A percentile compares a stretch with the other conserved stretches of the same genome.
Evolutionary conservation across 2,797 vertebrate genomes (phyloP).

Genomic region (Pseudotriccus pelzelni): DNA sequence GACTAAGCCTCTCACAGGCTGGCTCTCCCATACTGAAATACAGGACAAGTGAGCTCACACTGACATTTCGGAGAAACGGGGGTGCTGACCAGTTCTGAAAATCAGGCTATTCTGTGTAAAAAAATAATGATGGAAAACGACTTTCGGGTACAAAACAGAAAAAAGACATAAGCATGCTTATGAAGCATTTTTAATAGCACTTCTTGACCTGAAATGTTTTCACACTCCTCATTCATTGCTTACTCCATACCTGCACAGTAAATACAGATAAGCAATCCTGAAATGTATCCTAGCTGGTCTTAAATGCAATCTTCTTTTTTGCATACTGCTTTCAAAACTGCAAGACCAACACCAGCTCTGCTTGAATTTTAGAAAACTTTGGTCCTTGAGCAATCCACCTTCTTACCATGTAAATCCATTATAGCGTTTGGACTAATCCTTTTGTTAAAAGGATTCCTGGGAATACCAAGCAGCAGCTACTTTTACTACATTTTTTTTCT

Average conservation of each 20-base stretch:
- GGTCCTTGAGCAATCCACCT: neutral
- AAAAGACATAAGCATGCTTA: neutral
- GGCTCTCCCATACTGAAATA: neutral
- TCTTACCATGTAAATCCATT: slow-evolving; percentile 37
- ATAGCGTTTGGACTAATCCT: slow-evolving; percentile 1
- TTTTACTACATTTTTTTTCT: neutral
- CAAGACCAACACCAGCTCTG: neutral
- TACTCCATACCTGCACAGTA: neutral
- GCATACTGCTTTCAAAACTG: neutral
- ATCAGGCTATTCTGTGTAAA: neutral
- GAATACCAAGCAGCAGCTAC: neutral
- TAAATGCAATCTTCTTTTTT: neutral
- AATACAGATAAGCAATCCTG: neutral
- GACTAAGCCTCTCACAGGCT: neutral
- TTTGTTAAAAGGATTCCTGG: slow-evolving; percentile 25
- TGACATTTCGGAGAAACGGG: neutral
- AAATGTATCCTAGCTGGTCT: neutral
- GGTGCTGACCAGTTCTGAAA: neutral
- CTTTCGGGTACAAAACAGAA: neutral
- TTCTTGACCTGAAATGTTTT: neutral
- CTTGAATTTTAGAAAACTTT: neutral
- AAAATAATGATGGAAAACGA: neutral
- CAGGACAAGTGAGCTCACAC: neutral
- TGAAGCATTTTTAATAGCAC: neutral
- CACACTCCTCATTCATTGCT: neutral